Percentiles rank a stretch among this genome's conserved stretches.
Conservation (phyloP, 2,797 vertebrate genomes). For the Danionella dracula region DNA sequence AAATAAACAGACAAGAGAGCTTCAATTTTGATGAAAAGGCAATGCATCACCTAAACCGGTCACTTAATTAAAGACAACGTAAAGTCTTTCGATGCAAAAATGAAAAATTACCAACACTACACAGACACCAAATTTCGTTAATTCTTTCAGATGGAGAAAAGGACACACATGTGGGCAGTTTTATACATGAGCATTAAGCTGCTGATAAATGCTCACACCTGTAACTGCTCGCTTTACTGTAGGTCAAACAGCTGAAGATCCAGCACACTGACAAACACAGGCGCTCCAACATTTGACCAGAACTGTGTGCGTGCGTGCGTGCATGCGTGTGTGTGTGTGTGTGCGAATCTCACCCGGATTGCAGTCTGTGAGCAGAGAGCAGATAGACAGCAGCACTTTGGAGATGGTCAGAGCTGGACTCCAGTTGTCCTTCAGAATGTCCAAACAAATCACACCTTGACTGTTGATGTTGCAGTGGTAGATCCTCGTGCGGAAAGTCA, state of each 20-base stretch:
- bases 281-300: conserved; percentile 39
- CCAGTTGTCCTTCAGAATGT: conserved; percentile 81
- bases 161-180: conserved; percentile 45
- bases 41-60: no score
- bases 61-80: no score
- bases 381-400: conserved; percentile 92
- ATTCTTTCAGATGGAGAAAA: no score
- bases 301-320: no score
- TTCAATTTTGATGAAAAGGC: no score
- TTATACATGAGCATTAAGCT: conserved; percentile 50
- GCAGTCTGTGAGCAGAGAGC: conserved; percentile 92
- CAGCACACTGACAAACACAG: conserved; percentile 37
- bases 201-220: conserved; percentile 52
- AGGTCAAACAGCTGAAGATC: conserved; percentile 35
- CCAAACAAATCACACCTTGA: conserved; percentile 87
- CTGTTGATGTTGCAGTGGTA: conserved; percentile 93
- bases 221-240: conserved; percentile 47
- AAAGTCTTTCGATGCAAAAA: no score
- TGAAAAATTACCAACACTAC: no score
- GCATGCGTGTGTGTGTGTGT: no score
- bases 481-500: conserved; percentile 85
- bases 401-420: conserved; percentile 92
- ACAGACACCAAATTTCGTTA: no score
- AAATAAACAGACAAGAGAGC: no score
- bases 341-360: conserved; percentile 87